These are phyloP conservation scores for Homarus gammarus DNA, from an alignment of 2,888 invertebrate genomes.

Conservation along the genomic window DNA sequence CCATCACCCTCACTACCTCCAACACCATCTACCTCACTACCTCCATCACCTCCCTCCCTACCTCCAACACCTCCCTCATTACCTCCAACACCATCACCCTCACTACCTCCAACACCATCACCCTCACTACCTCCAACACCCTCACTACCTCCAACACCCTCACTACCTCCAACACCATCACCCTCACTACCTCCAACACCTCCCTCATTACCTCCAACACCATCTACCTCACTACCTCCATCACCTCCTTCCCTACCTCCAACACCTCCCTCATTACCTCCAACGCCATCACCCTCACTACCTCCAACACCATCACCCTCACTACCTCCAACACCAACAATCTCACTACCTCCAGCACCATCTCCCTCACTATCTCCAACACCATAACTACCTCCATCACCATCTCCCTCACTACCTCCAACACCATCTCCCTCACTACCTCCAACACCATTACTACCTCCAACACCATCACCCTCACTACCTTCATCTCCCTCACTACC, in stretches of 20 bases:
- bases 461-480: neutral
- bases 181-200: slow-evolving; percentile 15
- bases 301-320: neutral
- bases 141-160: neutral
- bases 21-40: slow-evolving; percentile 1
- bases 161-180: slow-evolving; percentile 18
- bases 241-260: neutral
- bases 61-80: slow-evolving; percentile 13
- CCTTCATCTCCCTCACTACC: neutral
- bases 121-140: neutral
- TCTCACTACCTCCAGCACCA: neutral
- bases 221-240: neutral
- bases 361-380: neutral
- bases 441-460: neutral
- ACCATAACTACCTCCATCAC: neutral
- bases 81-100: neutral
- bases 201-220: slow-evolving; percentile 1
- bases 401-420: neutral
- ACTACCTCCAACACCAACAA: neutral
- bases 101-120: neutral
- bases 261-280: neutral
- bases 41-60: slow-evolving; percentile 24
- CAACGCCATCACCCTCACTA: slow-evolving; percentile 8
- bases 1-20: too few relatives aligned
- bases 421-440: neutral